phyloP scores from a whole-genome alignment of 2,888 invertebrate species.

The Drosophila barbarae region DNA sequence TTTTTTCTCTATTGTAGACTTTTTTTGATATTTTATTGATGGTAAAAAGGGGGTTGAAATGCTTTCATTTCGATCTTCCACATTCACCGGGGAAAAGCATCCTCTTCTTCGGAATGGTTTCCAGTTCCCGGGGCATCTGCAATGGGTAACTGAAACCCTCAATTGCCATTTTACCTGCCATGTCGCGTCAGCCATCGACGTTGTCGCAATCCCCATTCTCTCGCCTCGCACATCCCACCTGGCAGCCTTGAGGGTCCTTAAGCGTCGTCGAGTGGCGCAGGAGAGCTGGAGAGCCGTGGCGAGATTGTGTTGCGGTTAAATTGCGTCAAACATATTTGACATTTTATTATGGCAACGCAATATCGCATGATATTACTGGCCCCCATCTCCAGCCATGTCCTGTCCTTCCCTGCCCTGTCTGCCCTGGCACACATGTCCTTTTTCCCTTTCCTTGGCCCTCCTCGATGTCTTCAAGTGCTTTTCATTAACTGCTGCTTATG shows the following conservation, averaged over 20 bases:
- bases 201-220: conserved; percentile 4
- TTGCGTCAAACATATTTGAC: conserved; percentile 74
- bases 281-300: conserved; percentile 16
- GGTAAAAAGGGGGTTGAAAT: neutral
- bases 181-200: conserved; percentile 4
- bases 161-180: conserved; percentile 62
- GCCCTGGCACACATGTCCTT: conserved; percentile 13
- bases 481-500: conserved; percentile 72
- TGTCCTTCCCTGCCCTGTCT: neutral
- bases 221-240: conserved; percentile 11
- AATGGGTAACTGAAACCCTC: conserved; percentile 46
- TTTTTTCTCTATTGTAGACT: neutral
- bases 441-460: conserved; percentile 13
- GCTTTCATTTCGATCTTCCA: neutral
- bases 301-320: conserved; percentile 69
- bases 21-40: neutral
- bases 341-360: conserved; percentile 65
- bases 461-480: conserved; percentile 62
- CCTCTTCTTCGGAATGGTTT: neutral
- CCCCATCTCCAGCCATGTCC: neutral
- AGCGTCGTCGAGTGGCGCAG: conserved; percentile 61
- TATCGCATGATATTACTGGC: conserved; percentile 27
- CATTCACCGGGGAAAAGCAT: neutral
- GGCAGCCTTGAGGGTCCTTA: conserved; percentile 62
- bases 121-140: conserved; percentile 15